Conservation (phyloP, 2,797 vertebrate genomes). For the Amphiprion clarkii region DNA sequence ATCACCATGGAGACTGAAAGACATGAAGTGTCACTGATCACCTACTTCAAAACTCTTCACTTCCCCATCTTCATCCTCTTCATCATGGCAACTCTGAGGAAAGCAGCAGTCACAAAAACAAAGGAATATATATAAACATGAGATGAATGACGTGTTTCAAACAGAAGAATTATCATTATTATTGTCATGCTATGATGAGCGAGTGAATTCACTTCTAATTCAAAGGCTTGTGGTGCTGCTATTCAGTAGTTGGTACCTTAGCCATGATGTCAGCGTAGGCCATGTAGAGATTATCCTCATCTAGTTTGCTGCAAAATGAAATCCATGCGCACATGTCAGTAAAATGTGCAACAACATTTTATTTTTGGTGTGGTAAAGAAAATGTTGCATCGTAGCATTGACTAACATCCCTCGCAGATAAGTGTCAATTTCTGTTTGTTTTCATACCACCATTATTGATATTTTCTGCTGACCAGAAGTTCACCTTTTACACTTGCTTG, state of each 20-base stretch:
- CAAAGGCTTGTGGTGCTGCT: not conserved
- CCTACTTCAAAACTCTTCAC: constrained; percentile 98
- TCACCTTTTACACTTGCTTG: not conserved
- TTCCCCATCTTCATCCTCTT: constrained; percentile 95
- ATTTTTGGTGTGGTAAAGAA: not conserved
- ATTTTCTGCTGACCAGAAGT: not conserved
- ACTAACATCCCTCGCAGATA: not conserved
- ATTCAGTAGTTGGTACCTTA: constrained; percentile 84
- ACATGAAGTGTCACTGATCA: constrained; percentile 10
- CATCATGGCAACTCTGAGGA: constrained; percentile 94
- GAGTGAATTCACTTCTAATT: not conserved
- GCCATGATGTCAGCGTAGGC: constrained; percentile 98
- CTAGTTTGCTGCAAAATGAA: constrained; percentile 89
- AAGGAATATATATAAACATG: not conserved
- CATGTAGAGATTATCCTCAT: constrained; percentile 97
- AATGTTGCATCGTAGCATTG: not conserved
- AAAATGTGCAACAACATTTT: not conserved
- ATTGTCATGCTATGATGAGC: not conserved
- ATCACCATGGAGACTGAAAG: constrained; percentile 7
- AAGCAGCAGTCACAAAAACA: not conserved
- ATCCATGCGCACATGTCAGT: constrained; percentile 1
- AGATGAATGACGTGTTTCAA: not conserved
- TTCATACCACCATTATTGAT: not conserved
- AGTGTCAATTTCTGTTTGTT: not conserved
- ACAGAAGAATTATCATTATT: not conserved